Base-by-base conservation (phyloP, 2,888 invertebrate genomes). In the Drosophila melanosoma region DNA sequence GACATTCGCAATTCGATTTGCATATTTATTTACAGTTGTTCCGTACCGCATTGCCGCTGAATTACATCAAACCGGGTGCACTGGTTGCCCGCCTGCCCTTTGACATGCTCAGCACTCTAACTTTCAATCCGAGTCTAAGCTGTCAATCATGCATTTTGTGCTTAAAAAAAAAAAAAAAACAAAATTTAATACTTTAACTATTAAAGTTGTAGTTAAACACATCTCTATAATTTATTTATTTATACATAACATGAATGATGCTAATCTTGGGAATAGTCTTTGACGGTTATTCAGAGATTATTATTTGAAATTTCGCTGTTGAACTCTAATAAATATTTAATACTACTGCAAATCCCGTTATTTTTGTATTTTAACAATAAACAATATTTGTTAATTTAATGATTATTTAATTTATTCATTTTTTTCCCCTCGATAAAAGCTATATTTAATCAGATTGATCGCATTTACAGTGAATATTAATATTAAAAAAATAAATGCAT, bases 1-100 rank as follows among this genome's bases (percentile, higher is more conserved):
- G 26, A 49, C 56, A 68, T 68, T 68, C 38, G 38, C 51, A 51
- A 76, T 74, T 78, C 74, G 77, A 77, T 74, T 70, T 74, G 40
- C 67, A 52, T 74, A 54, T 64, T 20, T 77, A 60, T 76, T 74
- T 69, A 70, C 69, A 70, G 66, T 74, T 63, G 38, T 66, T 61
- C 32, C 64, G 69, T 26, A 67, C 67, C 59, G 36, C 49, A 60
- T 51, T 35, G 1, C 32, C 32, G 36, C 20, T 59, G 54, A 63
- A 58, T 38, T 38, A 49, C 54, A 35, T 32, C 45, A 32, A 64
- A 69, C 49, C 69, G 69, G 60, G 51, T 67, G 68, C 74, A 42
- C 40, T 57, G 61, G 66, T 63, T 54, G 63, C 69, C 60, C 60
- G 54, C 66, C 69, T 77, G 70, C 74, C 51, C 76, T 77, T 57